Percentiles rank a stretch among this genome's conserved stretches.
phyloP scores from a whole-genome alignment of 1,140 invertebrate genomes.

The Philaenus spumarius region DNA sequence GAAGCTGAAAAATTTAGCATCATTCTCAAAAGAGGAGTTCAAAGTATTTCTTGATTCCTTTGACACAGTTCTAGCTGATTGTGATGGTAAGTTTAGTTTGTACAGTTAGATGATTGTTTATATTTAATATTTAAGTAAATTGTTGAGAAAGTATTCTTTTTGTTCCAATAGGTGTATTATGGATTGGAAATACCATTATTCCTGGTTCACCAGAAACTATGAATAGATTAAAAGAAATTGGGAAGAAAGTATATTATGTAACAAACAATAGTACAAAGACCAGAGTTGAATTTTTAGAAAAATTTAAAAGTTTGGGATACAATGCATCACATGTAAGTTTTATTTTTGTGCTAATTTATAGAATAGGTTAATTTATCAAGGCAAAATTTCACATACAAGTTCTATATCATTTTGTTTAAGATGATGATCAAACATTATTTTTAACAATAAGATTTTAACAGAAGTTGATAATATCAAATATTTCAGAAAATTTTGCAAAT shows the following conservation, averaged over 20 bases:
- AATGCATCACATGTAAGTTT: constrained; percentile 44
- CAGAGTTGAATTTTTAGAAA: constrained; percentile 65
- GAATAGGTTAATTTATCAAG: too few species aligned
- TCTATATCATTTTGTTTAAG: too few species aligned
- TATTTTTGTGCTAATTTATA: too few species aligned
- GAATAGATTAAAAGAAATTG: constrained; percentile 58
- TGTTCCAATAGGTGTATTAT: constrained; percentile 63
- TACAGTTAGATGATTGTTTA: not conserved
- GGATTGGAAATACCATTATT: constrained; percentile 66
- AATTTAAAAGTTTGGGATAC: constrained; percentile 72
- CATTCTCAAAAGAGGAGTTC: constrained; percentile 43
- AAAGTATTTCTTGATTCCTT: constrained; percentile 61
- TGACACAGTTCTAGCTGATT: constrained; percentile 73
- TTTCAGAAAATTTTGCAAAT: too few species aligned
- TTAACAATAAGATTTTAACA: too few species aligned
- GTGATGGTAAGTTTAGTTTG: constrained; percentile 59
- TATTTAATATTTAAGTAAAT: too few species aligned
- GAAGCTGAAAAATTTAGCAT: constrained; percentile 37
- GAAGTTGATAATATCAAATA: too few species aligned
- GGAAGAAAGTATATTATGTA: constrained; percentile 83
- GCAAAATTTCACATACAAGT: too few species aligned
- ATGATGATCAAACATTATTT: too few species aligned
- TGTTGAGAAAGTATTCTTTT: too few species aligned
- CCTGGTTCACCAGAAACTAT: constrained; percentile 61
- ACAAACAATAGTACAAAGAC: constrained; percentile 94